Percentiles rank a stretch among this genome's conserved stretches.
Evolutionary conservation across 2,797 vertebrate genomes (phyloP).

Genomic region (Phataginus tricuspis): DNA sequence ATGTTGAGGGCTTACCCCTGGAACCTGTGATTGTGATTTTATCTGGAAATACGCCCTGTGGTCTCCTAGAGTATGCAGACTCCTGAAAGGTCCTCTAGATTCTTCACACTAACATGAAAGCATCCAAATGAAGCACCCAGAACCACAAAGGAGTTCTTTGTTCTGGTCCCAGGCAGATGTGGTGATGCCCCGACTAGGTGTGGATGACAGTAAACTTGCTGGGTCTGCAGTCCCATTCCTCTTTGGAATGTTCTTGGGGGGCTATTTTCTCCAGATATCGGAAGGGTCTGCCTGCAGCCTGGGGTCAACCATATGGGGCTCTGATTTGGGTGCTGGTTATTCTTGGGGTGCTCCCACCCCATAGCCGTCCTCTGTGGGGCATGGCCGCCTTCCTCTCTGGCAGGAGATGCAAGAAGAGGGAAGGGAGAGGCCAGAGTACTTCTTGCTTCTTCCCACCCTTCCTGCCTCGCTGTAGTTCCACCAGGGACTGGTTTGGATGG

Average conservation of each 20-base stretch:
- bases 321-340: not conserved
- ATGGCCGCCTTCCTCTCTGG: not conserved
- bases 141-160: not conserved
- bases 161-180: not conserved
- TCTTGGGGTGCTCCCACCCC: not conserved
- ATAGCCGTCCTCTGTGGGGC: no score
- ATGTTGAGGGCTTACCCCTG: not conserved
- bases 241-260: not conserved
- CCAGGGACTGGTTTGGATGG: accelerated
- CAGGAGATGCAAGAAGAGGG: not conserved
- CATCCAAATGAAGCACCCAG: not conserved
- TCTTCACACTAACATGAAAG: not conserved
- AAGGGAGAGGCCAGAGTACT: no score
- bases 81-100: not conserved
- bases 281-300: not conserved
- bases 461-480: not conserved
- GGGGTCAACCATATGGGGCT: no score
- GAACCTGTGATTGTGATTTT: no score
- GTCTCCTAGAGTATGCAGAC: no score
- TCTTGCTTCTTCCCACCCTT: no score
- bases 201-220: not conserved
- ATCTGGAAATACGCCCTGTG: not conserved
- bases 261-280: not conserved
- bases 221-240: no score
- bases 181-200: not conserved